Conservation (phyloP, 1,140 invertebrate species). For the Panagrolaimus sp. region DNA sequence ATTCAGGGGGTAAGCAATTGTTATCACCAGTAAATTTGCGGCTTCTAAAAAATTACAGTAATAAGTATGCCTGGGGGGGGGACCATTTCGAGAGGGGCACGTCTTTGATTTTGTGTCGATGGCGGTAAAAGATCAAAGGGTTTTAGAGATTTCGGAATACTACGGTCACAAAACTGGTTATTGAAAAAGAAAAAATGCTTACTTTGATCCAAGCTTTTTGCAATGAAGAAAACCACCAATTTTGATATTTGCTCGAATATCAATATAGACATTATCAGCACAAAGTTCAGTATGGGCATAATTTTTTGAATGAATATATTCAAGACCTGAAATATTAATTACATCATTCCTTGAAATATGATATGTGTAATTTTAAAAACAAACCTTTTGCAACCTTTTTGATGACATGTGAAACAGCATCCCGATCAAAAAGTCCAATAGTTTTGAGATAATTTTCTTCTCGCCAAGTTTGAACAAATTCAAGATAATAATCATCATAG, state of each 20-base stretch:
- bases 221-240: background rate
- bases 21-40: background rate
- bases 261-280: background rate
- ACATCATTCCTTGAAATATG: no score
- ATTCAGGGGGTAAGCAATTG: background rate
- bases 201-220: constrained; percentile 6
- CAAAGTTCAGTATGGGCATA: constrained; percentile 3
- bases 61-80: no score
- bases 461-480: background rate
- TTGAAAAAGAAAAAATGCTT: background rate
- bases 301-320: background rate
- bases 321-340: background rate
- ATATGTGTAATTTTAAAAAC: no score
- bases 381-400: no score
- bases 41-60: constrained; percentile 1
- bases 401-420: background rate
- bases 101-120: background rate
- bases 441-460: background rate
- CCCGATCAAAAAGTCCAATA: background rate
- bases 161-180: background rate
- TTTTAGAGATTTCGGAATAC: background rate
- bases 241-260: background rate
- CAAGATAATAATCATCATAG: background rate
- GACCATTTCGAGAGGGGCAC: no score
- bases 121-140: background rate